Base-by-base conservation (phyloP, 1,140 invertebrate genomes). In the Trichonephila clavata region DNA sequence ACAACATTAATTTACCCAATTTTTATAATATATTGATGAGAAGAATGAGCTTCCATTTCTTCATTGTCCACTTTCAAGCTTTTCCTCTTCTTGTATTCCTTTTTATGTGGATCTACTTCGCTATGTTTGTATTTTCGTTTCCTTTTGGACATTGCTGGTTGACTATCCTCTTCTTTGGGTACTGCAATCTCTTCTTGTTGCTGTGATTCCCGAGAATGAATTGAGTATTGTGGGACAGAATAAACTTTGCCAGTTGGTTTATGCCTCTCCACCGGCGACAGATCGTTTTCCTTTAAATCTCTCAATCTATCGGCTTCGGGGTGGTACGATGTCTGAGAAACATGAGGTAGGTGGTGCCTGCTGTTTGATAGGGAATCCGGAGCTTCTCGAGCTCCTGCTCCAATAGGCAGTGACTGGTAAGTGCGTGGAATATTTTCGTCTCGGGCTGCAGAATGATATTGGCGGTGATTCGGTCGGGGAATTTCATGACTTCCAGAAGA, bases 11-110 rank as follows among this genome's bases (percentile, higher is more conserved):
- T 81, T 81, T 39, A 81, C 4, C 77, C 77, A 50, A 81, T 68
- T 68, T 68, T 68, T n/a, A 87, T 87, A 10, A 87, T 63, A 27
- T 87, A 87, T n/a, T 87, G 86, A 65, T 87, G 86, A 21, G 86
- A 87, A 7, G 86, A 32, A 63, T 87, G 86, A 39, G n/a, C 59
- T 43, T 87, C 24, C 24, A 87, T 20, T 21, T 87, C 86, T 20
- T 87, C 86, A 32, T 65, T 32, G 1, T 87, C 57, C 5, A 16
- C 27, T 63, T 65, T 87, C 32, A 63, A 8, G 2, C 27, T 10
- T 63, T 87, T 87, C 24, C 61, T 27, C 60, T 87, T 87, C n/a
- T 87, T 87, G 2, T 21, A 24, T 24, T 16, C n/a, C 16, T 86
- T 86, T 24, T 86, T 86, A 21, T 57, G 20, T 4, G 83, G 83